Conservation (phyloP, 2,113 vertebrate species). For the Phalacrocorax pelagicus region DNA sequence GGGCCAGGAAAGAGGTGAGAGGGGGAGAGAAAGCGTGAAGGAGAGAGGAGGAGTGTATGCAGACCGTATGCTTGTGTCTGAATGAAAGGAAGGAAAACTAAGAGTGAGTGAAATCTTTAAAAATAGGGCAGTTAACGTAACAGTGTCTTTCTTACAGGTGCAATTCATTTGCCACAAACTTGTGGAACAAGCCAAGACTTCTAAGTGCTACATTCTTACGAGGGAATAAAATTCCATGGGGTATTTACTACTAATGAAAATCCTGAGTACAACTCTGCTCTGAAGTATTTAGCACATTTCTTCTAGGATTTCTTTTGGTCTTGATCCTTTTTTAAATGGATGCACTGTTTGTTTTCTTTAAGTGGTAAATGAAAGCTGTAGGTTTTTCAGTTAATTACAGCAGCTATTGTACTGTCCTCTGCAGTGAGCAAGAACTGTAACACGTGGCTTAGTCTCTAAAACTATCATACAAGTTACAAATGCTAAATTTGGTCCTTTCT, state of each 20-base stretch:
- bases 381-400: background rate
- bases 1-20: slow-evolving; percentile 81
- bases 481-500: background rate
- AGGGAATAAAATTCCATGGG: background rate
- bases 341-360: background rate
- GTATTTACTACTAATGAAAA: background rate
- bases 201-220: background rate
- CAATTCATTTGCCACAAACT: background rate
- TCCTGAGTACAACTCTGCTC: background rate
- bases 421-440: background rate
- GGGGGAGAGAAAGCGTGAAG: background rate
- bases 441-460: background rate
- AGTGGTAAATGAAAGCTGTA: background rate
- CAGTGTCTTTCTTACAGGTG: background rate
- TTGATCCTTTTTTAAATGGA: background rate
- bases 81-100: background rate
- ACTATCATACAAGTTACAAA: background rate
- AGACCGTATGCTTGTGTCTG: background rate
- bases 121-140: slow-evolving; percentile 1
- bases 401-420: background rate
- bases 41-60: background rate
- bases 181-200: background rate
- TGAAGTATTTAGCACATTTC: background rate
- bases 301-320: background rate
- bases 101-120: background rate